These are phyloP conservation scores for Poeciliopsis paucimaculata DNA, from an alignment of 2,797 vertebrate species.

Conservation along the genomic window DNA sequence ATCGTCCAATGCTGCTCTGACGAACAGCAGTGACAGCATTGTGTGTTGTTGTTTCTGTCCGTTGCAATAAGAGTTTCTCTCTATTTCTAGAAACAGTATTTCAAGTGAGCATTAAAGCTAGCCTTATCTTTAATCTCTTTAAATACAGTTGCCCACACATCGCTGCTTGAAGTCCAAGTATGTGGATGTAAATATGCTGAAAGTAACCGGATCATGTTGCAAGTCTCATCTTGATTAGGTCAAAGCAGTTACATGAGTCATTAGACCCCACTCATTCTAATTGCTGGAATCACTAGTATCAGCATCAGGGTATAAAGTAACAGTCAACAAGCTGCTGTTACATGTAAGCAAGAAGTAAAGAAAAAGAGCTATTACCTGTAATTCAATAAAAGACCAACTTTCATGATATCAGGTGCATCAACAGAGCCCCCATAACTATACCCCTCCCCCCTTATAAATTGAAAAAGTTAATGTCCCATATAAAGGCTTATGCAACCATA, in stretches of 20 bases:
- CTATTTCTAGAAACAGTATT: neutral
- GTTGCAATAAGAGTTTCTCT: neutral
- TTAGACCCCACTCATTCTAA: slow-evolving; percentile 7
- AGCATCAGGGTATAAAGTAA: slow-evolving; percentile 3
- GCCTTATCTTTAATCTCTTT: neutral
- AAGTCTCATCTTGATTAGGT: slow-evolving; percentile 2
- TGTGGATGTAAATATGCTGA: slow-evolving; percentile 6
- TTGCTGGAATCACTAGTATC: slow-evolving; percentile 1
- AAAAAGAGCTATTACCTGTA: neutral
- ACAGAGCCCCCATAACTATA: neutral
- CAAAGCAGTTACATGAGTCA: slow-evolving; percentile 13
- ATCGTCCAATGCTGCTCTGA: neutral
- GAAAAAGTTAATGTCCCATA: neutral
- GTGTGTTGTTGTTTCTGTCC: neutral
- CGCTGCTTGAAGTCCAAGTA: neutral
- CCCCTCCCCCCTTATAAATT: neutral
- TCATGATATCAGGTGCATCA: neutral
- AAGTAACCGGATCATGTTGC: neutral
- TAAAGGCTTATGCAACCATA: neutral
- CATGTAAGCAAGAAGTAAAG: neutral
- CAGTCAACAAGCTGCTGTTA: neutral
- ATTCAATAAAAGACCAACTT: neutral
- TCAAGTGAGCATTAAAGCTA: neutral
- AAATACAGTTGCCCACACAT: neutral
- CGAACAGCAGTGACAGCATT: neutral